phyloP scores from a whole-genome alignment of 2,113 vertebrate genomes.

The Ivindomyrus marchei region DNA sequence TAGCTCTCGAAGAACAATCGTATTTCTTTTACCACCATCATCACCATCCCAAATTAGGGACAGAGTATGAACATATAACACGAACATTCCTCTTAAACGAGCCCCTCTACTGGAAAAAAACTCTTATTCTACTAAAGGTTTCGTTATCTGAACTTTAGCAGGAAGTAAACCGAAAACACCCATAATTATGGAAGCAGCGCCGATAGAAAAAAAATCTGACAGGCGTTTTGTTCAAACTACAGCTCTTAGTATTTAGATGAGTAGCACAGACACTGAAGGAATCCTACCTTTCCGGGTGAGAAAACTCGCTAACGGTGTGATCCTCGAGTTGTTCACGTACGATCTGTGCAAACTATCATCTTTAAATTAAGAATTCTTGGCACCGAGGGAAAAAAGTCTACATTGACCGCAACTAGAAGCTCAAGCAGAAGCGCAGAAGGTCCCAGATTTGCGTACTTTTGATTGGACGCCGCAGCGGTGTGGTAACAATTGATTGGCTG shows the following conservation, averaged over 20 bases:
- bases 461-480: constrained; percentile 42
- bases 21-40: background rate
- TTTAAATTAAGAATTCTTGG: background rate
- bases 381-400: constrained; percentile 30
- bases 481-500: constrained; percentile 43
- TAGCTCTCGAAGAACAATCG: background rate
- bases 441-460: constrained; percentile 47
- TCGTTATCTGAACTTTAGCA: constrained; percentile 42
- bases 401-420: constrained; percentile 33
- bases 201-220: constrained; percentile 15
- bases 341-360: background rate
- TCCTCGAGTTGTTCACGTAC: constrained; percentile 3
- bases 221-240: background rate
- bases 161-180: constrained; percentile 61
- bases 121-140: background rate
- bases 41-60: background rate
- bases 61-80: background rate
- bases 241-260: background rate
- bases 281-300: constrained; percentile 27
- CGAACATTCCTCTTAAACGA: background rate
- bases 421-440: background rate
- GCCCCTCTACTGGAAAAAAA: background rate
- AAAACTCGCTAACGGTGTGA: background rate
- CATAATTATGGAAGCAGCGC: constrained; percentile 29
- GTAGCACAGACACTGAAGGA: constrained; percentile 2